Percentiles rank a stretch among this genome's conserved stretches.
Evolutionary conservation across 1,140 invertebrate species (phyloP).

Genomic region (Drosophila kohkoa): DNA sequence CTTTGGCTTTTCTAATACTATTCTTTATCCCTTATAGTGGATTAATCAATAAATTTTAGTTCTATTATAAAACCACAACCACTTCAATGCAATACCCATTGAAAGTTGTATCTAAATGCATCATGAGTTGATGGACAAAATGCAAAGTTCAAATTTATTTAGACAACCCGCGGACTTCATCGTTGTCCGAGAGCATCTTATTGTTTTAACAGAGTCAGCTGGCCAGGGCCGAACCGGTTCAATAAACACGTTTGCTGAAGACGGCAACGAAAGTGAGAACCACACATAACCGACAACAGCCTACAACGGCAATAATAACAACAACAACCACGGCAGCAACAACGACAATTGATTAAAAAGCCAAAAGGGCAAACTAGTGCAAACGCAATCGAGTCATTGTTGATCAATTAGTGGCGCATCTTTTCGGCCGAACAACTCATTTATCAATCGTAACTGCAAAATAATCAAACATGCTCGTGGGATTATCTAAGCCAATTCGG

Average conservation of each 20-base stretch:
- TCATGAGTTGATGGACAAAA: too few relatives aligned
- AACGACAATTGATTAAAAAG: conserved; percentile 6
- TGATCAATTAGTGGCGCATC: conserved; percentile 55
- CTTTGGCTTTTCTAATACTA: neutral
- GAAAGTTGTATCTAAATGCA: too few relatives aligned
- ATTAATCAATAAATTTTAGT: too few relatives aligned
- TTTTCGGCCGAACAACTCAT: conserved; percentile 44
- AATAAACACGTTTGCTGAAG: conserved; percentile 59
- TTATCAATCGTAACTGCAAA: conserved; percentile 70
- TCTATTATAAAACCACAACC: too few relatives aligned
- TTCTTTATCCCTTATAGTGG: too few relatives aligned
- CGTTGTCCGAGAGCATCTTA: conserved; percentile 24
- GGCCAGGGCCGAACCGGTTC: conserved; percentile 72
- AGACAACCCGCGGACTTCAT: neutral
- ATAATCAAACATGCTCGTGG: conserved; percentile 48
- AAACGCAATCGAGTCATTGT: conserved; percentile 45
- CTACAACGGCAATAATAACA: conserved; percentile 10
- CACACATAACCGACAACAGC: conserved; percentile 27
- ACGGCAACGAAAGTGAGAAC: conserved; percentile 67
- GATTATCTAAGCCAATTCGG: conserved; percentile 9
- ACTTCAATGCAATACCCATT: too few relatives aligned
- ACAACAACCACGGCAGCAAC: neutral
- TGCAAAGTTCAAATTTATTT: neutral
- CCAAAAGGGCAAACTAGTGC: conserved; percentile 50
- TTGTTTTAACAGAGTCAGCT: conserved; percentile 65